phyloP scores from a whole-genome alignment of 2,113 vertebrate genomes.

The Pluvialis apricaria region DNA sequence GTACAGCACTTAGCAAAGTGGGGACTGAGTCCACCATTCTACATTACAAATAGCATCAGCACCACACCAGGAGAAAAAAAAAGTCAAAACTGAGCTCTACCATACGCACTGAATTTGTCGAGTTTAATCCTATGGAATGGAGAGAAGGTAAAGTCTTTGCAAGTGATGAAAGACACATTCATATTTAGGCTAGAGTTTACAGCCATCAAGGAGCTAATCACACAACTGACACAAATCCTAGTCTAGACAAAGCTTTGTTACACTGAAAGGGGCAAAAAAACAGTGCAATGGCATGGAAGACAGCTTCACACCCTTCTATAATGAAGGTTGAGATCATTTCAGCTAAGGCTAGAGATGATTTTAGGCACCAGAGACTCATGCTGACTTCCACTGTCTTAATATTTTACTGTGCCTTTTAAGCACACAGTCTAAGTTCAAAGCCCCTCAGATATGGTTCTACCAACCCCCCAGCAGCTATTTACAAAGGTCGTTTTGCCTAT shows the following conservation, averaged over 20 bases:
- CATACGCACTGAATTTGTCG: background rate
- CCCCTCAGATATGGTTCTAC: background rate
- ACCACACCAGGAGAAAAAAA: background rate
- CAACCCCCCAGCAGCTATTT: background rate
- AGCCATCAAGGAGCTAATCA: slow-evolving; percentile 24
- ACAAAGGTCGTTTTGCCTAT: background rate
- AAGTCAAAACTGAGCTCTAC: background rate
- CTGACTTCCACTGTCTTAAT: background rate
- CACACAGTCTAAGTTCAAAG: background rate
- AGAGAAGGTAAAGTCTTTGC: background rate
- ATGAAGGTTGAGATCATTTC: background rate
- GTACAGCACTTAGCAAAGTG: background rate
- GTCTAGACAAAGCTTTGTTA: slow-evolving; percentile 31
- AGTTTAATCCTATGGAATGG: background rate
- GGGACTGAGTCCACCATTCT: background rate
- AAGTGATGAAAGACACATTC: slow-evolving; percentile 15
- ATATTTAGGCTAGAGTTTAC: slow-evolving; percentile 1
- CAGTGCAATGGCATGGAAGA: background rate
- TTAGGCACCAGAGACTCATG: background rate
- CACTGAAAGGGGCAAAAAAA: background rate
- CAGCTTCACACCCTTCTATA: background rate
- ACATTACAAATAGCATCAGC: background rate
- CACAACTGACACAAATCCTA: background rate
- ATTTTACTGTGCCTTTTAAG: background rate
- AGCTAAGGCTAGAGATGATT: background rate